A percentile compares a stretch with the other conserved stretches of the same genome.
Evolutionary conservation across 2,113 vertebrate genomes (phyloP).

Genomic region (Poecile atricapillus): DNA sequence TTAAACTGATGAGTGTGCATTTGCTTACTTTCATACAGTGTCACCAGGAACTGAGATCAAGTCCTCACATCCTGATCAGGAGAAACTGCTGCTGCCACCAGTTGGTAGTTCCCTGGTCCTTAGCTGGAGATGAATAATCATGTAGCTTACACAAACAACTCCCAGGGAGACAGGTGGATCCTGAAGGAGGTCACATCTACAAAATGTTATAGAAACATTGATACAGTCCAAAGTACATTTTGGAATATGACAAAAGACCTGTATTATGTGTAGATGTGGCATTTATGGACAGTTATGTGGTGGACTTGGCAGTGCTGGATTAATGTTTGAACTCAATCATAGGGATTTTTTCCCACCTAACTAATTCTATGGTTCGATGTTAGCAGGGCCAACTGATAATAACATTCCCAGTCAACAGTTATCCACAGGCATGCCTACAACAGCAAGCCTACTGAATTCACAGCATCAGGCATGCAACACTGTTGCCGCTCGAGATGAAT

Average conservation of each 20-base stretch:
- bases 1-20: background rate
- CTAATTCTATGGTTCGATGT: rapidly evolving
- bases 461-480: background rate
- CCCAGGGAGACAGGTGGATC: background rate
- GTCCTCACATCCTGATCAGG: background rate
- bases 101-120: background rate
- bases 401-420: background rate
- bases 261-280: background rate
- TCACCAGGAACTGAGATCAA: rapidly evolving
- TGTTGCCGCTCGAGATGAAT: too few species aligned
- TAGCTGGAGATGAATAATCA: background rate
- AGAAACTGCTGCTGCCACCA: conserved; percentile 53
- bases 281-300: background rate
- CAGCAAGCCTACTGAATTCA: background rate
- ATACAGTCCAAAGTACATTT: background rate
- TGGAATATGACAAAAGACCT: background rate
- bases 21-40: background rate
- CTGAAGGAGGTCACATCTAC: background rate
- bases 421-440: background rate
- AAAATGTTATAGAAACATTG: background rate
- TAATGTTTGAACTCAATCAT: background rate
- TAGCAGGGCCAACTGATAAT: background rate
- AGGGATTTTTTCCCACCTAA: background rate
- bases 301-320: background rate
- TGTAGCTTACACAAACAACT: background rate